Conservation (phyloP, 2,888 invertebrate genomes). For the Dasypolia templi region DNA sequence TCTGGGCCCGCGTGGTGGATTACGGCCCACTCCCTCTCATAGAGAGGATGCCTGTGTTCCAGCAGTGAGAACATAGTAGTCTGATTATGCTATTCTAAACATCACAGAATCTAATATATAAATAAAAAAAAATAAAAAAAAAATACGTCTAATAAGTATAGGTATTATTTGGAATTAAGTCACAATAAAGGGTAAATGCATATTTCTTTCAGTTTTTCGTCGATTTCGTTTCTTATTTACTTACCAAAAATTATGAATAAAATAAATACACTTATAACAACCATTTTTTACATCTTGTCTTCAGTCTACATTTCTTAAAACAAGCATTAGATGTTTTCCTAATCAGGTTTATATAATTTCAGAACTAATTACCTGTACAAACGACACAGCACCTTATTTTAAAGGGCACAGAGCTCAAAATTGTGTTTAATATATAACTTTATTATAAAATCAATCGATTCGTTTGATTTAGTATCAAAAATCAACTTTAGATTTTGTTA, state of each 20-base stretch:
- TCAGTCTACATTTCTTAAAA: conserved; percentile 7
- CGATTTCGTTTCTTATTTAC: too few relatives aligned
- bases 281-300: conserved; percentile 34
- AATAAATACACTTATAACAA: conserved; percentile 18
- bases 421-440: neutral
- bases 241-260: conserved; percentile 52
- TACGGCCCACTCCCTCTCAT: too few relatives aligned
- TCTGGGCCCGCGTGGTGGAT: too few relatives aligned
- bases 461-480: conserved; percentile 48
- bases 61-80: too few relatives aligned
- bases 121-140: too few relatives aligned
- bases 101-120: too few relatives aligned
- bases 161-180: too few relatives aligned
- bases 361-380: neutral
- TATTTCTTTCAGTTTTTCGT: too few relatives aligned
- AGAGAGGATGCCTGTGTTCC: too few relatives aligned
- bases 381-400: neutral
- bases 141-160: too few relatives aligned
- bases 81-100: too few relatives aligned
- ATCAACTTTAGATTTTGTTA: conserved; percentile 35
- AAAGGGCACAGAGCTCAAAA: accelerated
- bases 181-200: too few relatives aligned
- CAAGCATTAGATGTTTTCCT: neutral
- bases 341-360: conserved; percentile 50
- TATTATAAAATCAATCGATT: conserved; percentile 19